Evolutionary conservation across 2,113 vertebrate genomes (phyloP).

Genomic region (Marmota flaviventris): DNA sequence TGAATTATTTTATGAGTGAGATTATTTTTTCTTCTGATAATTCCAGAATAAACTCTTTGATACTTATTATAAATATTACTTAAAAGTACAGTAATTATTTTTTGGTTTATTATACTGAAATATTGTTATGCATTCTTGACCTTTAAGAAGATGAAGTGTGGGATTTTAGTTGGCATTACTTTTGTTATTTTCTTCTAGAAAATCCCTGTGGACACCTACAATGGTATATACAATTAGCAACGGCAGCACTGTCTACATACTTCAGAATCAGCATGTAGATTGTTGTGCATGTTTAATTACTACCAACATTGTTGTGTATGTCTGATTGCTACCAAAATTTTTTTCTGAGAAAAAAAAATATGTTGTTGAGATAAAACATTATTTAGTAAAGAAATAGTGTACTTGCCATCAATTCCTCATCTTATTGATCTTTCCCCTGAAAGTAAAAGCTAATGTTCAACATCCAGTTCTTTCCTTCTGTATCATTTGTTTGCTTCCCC

Average conservation of each 20-base stretch:
- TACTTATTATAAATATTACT: background rate
- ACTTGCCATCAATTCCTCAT: background rate
- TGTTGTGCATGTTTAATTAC: background rate
- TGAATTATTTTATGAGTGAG: background rate
- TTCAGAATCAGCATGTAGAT: background rate
- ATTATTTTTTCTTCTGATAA: background rate
- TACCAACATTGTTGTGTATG: background rate
- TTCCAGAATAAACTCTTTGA: background rate
- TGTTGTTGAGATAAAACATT: background rate
- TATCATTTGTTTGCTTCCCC: background rate
- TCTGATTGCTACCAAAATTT: no score
- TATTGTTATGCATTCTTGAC: background rate
- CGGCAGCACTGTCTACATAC: background rate
- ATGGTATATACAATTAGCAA: background rate
- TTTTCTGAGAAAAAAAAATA: background rate
- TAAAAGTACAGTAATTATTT: background rate
- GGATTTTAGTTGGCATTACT: background rate
- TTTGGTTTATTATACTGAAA: background rate
- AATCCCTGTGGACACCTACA: background rate
- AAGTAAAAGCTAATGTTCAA: slow-evolving; percentile 12
- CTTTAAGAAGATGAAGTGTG: background rate
- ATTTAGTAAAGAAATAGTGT: background rate
- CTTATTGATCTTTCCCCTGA: background rate
- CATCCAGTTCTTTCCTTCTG: background rate
- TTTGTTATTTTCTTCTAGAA: background rate